phyloP scores from a whole-genome alignment of 2,888 invertebrate genomes.

The Drosophila rubida region DNA sequence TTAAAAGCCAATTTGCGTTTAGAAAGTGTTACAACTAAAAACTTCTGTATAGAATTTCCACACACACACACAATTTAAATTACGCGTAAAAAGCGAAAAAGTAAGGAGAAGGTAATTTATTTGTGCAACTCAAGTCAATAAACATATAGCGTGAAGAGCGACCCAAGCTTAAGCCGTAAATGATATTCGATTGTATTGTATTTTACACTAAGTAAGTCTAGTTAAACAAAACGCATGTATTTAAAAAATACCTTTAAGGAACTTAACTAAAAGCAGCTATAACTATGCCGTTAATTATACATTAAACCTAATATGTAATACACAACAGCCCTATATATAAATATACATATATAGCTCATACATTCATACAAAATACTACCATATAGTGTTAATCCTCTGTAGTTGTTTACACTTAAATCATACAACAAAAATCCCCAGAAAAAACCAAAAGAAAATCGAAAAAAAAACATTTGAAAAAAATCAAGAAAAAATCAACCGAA shows the following conservation, averaged over 20 bases:
- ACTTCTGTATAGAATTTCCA: constrained; percentile 39
- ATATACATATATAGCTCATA: constrained; percentile 63
- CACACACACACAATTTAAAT: constrained; percentile 2
- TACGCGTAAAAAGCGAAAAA: too few relatives aligned
- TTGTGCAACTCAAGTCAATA: constrained; percentile 73
- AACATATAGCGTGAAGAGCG: constrained; percentile 39
- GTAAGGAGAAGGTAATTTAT: too few relatives aligned
- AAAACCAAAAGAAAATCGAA: constrained; percentile 25
- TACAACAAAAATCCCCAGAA: constrained; percentile 35
- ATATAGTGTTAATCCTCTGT: constrained; percentile 80
- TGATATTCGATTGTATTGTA: constrained; percentile 67
- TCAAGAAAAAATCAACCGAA: constrained; percentile 63
- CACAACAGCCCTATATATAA: constrained; percentile 58
- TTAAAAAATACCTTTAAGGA: constrained; percentile 76
- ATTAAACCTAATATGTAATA: constrained; percentile 56
- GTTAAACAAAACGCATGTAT: constrained; percentile 62
- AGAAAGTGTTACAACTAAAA: constrained; percentile 39
- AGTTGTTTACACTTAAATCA: constrained; percentile 78
- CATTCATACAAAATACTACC: constrained; percentile 66
- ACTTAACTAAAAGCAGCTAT: constrained; percentile 63
- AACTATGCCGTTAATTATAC: constrained; percentile 73
- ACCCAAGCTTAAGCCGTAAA: constrained; percentile 42
- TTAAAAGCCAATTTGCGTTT: constrained; percentile 61
- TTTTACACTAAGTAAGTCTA: constrained; percentile 53
- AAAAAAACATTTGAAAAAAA: constrained; percentile 37